phyloP scores from a whole-genome alignment of 2,113 vertebrate genomes.

The Sceloporus tristichus region DNA sequence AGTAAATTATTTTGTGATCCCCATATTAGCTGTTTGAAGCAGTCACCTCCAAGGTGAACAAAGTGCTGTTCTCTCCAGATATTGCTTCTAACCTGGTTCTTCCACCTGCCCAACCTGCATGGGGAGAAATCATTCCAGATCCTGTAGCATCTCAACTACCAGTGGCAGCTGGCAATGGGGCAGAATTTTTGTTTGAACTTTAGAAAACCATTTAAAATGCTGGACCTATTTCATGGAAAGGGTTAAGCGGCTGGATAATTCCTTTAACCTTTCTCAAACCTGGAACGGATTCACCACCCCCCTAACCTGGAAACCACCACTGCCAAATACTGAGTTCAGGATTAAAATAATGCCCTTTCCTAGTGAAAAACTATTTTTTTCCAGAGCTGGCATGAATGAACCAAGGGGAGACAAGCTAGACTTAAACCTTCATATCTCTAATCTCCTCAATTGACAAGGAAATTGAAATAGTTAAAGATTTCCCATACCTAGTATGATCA shows the following conservation, averaged over 20 bases:
- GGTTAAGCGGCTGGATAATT: too few relatives aligned
- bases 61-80: too few relatives aligned
- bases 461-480: too few relatives aligned
- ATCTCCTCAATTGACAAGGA: too few relatives aligned
- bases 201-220: too few relatives aligned
- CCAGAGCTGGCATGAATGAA: neutral
- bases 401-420: neutral
- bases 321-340: neutral
- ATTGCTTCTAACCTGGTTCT: neutral
- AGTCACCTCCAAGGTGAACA: neutral
- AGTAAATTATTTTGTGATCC: neutral
- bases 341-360: neutral
- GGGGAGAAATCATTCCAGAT: neutral
- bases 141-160: neutral
- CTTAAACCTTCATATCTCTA: neutral
- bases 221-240: too few relatives aligned
- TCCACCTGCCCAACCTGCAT: neutral
- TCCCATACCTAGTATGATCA: too few relatives aligned
- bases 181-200: too few relatives aligned
- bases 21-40: neutral
- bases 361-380: neutral
- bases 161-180: too few relatives aligned
- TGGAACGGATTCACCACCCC: too few relatives aligned
- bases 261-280: too few relatives aligned
- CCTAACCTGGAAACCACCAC: too few relatives aligned